phyloP scores from a whole-genome alignment of 2,888 invertebrate species.

The Eristalis intricaria region DNA sequence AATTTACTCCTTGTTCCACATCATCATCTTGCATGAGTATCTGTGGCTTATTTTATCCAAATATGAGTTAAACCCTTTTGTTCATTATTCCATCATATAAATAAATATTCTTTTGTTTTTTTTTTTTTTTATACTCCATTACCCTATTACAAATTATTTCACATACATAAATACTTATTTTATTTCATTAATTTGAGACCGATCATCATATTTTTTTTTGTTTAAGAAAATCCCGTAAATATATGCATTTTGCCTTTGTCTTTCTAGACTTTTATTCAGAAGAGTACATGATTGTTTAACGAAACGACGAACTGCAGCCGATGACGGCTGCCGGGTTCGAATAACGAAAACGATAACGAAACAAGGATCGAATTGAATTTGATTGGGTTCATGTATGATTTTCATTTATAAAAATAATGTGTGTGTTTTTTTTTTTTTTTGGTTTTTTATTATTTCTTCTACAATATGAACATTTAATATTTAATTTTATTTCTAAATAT shows the following conservation, averaged over 20 bases:
- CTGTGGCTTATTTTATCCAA: background rate
- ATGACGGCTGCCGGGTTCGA: background rate
- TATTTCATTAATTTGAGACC: constrained; percentile 27
- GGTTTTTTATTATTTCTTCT: background rate
- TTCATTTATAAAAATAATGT: constrained; percentile 66
- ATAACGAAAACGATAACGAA: background rate
- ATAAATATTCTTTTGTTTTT: constrained; percentile 36
- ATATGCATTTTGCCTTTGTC: constrained; percentile 22
- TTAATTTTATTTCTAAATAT: constrained; percentile 28
- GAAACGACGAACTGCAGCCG: background rate
- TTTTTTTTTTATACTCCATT: constrained; percentile 24
- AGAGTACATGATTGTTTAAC: background rate
- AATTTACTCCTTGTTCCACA: constrained; percentile 20
- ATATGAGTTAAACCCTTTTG: constrained; percentile 38
- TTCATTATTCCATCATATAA: constrained; percentile 31
- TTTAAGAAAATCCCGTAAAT: constrained; percentile 50
- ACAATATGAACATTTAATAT: constrained; percentile 27
- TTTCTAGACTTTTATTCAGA: constrained; percentile 1
- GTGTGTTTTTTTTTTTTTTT: constrained; percentile 14
- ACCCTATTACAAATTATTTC: constrained; percentile 53
- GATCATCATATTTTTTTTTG: constrained; percentile 17
- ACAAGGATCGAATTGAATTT: background rate
- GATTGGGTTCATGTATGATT: constrained; percentile 9
- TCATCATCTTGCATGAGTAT: constrained; percentile 24
- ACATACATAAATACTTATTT: constrained; percentile 57